Conservation (phyloP, 2,797 vertebrate genomes). For the Craterocephalus amniculus region DNA sequence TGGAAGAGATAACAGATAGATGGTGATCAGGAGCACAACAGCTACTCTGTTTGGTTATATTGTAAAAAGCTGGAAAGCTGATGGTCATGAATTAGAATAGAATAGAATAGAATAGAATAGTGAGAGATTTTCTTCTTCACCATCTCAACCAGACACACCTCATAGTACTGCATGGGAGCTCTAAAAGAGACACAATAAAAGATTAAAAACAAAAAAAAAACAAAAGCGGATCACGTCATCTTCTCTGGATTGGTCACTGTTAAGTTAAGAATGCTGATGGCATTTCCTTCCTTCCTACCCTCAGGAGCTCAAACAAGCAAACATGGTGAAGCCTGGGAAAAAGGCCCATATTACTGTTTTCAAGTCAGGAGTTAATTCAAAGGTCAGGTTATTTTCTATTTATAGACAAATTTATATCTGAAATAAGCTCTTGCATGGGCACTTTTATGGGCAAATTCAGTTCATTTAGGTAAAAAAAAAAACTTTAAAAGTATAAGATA, state of each 20-base stretch:
- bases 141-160: too few relatives aligned
- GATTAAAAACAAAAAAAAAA: too few relatives aligned
- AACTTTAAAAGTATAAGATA: background rate
- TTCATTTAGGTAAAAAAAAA: background rate
- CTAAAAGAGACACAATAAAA: too few relatives aligned
- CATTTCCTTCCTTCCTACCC: too few relatives aligned
- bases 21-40: constrained; percentile 28
- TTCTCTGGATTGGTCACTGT: too few relatives aligned
- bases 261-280: too few relatives aligned
- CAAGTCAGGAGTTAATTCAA: constrained; percentile 15
- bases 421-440: constrained; percentile 13
- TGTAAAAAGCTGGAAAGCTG: constrained; percentile 2
- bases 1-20: constrained; percentile 27
- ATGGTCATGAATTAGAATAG: constrained; percentile 14
- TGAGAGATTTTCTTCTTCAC: too few relatives aligned
- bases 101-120: too few relatives aligned
- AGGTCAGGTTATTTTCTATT: constrained; percentile 37
- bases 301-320: too few relatives aligned
- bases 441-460: constrained; percentile 6
- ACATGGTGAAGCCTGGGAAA: background rate
- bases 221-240: too few relatives aligned
- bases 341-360: constrained; percentile 5
- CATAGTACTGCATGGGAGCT: too few relatives aligned
- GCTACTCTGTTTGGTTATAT: constrained; percentile 11
- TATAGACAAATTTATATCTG: constrained; percentile 34